These are phyloP conservation scores for Terrapene triunguis DNA, from an alignment of 2,113 vertebrate genomes.

Conservation along the genomic window DNA sequence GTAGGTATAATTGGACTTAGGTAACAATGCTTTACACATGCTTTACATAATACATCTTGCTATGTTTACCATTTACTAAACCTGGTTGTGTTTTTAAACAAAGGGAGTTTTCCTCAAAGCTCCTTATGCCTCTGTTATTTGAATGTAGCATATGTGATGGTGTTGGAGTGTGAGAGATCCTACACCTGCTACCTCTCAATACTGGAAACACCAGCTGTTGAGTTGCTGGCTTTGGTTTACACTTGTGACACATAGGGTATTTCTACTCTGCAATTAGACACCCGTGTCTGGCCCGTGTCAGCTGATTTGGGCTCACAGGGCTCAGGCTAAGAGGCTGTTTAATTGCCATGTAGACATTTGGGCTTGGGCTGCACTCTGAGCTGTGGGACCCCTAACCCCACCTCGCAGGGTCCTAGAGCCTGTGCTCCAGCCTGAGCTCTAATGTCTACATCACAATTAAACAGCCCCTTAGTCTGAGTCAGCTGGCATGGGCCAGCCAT, in stretches of 20 bases:
- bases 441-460: neutral
- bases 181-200: neutral
- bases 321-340: neutral
- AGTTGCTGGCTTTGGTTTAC: neutral
- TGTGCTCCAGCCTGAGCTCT: neutral
- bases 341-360: too few relatives aligned
- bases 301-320: neutral
- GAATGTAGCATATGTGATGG: neutral
- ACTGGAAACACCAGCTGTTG: neutral
- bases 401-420: neutral
- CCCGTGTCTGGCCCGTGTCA: neutral
- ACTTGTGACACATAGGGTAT: neutral
- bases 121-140: neutral
- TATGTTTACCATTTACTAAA: neutral
- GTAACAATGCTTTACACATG: neutral
- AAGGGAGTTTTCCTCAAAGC: neutral
- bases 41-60: neutral
- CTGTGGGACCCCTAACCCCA: neutral
- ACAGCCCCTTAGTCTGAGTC: neutral
- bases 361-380: neutral
- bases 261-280: neutral
- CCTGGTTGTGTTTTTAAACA: neutral
- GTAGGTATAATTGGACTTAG: neutral
- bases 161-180: rapidly evolving
- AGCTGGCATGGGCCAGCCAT: neutral